Evolutionary conservation across 2,797 vertebrate genomes (phyloP).

Genomic region (Aphelocoma californica): DNA sequence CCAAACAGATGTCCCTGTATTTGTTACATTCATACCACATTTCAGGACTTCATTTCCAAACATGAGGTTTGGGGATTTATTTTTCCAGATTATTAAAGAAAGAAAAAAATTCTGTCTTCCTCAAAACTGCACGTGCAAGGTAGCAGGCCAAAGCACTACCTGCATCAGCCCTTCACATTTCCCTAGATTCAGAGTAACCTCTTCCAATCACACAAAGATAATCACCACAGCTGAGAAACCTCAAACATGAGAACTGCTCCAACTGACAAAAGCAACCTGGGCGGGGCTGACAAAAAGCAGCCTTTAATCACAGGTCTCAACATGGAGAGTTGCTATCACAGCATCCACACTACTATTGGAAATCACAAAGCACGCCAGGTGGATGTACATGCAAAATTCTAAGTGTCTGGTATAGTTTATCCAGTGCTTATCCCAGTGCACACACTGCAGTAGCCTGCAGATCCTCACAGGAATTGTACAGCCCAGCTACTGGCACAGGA

Average conservation of each 20-base stretch:
- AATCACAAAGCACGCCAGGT: neutral
- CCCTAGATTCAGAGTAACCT: neutral
- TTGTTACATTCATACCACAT: neutral
- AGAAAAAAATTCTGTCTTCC: neutral
- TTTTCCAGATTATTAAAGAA: neutral
- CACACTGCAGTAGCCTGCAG: rapidly evolving
- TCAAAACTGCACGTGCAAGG: neutral
- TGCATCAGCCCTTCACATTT: neutral
- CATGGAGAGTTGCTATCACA: neutral
- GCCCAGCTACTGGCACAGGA: neutral
- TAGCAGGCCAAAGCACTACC: neutral
- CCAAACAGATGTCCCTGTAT: neutral
- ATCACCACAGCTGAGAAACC: neutral
- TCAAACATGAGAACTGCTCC: neutral
- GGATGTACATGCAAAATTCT: neutral
- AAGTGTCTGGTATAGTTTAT: neutral
- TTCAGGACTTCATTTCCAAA: neutral
- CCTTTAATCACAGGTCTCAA: neutral
- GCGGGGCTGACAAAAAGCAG: neutral
- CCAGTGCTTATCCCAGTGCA: neutral
- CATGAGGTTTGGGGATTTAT: rapidly evolving
- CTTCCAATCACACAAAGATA: neutral
- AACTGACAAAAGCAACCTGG: neutral
- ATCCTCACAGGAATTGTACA: neutral
- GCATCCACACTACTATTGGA: neutral